Percentiles rank a stretch among this genome's conserved stretches.
Conservation (phyloP, 2,888 invertebrate genomes). For the Melieria crassipennis region DNA sequence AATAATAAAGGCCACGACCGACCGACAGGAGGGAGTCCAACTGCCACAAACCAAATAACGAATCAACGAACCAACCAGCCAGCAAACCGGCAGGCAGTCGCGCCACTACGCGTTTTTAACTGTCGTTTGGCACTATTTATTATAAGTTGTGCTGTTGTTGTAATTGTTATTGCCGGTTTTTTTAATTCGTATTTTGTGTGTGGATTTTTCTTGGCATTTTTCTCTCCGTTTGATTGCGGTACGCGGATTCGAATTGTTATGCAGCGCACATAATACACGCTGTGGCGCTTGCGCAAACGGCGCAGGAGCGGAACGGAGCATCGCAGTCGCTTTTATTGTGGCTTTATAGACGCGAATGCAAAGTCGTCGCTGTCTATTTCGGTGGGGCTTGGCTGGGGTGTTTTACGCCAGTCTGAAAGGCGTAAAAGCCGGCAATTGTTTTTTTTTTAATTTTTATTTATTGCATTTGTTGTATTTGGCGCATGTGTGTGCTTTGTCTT, state of each 20-base stretch:
- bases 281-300: background rate
- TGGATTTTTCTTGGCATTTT: constrained; percentile 3
- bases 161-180: too few species aligned
- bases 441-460: constrained; percentile 1
- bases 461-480: background rate
- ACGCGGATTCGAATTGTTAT: constrained; percentile 20
- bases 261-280: constrained; percentile 5
- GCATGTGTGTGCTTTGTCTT: background rate
- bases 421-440: constrained; percentile 23
- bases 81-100: too few species aligned
- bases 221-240: background rate
- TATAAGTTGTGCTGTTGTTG: too few species aligned
- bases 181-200: constrained; percentile 1
- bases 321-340: background rate
- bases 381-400: too few species aligned
- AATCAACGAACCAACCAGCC: too few species aligned
- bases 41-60: too few species aligned
- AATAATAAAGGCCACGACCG: too few species aligned
- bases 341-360: background rate
- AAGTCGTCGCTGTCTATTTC: too few species aligned
- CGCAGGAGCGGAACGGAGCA: background rate
- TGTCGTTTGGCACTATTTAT: too few species aligned
- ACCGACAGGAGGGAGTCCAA: too few species aligned
- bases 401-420: too few species aligned
- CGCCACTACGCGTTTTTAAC: too few species aligned